Base-by-base conservation (phyloP, 2,797 vertebrate species). In the Acropternis orthonyx region DNA sequence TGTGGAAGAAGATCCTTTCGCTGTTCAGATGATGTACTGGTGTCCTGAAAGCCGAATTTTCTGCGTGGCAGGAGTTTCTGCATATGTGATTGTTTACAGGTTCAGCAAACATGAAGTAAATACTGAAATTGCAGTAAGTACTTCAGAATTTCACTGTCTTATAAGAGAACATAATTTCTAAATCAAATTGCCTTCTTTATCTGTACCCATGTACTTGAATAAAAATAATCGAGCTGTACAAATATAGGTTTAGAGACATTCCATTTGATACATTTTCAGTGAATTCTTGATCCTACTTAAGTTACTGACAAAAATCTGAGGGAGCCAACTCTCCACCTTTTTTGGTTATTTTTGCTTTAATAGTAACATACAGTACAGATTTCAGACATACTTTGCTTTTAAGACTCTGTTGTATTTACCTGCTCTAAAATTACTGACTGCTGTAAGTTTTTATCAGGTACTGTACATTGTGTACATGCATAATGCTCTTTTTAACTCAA, bases 11-110 rank as follows among this genome's bases (percentile, higher is more conserved):
- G 99, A 99, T 94, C 99, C 99, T 21, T 99, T 98, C 86, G 99
- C 99, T 12, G 92, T 99, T 91, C 99, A 99, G 93, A 99, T 99
- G 99, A 98, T 99, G 97, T 98, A 98, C 95, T 99, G 99, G 99
- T 99, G 99, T 91, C 99, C 99, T 28, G 98, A 99, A 81, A 99
- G 99, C 95, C 98, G 99, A 73, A 97, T 99, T 97, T 98, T 99
- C 96, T 99, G 99, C 95, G 98, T 99, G 72, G 99, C 99, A 16
- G 99, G 99, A 96, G 99, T 99, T 96, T 99, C 99, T 20, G 98
- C 99, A 6, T 99, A 99, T 96, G 98, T 99, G 94, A 98, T 99
- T 88, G 96, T 99, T 95, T 99, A 99, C 97, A 98, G 98, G 96
- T 99, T 99, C 98, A 99, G 99, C 98, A 99, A 98, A 97, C 98